Conservation (phyloP, 2,888 invertebrate species). For the Drosophila robusta region DNA sequence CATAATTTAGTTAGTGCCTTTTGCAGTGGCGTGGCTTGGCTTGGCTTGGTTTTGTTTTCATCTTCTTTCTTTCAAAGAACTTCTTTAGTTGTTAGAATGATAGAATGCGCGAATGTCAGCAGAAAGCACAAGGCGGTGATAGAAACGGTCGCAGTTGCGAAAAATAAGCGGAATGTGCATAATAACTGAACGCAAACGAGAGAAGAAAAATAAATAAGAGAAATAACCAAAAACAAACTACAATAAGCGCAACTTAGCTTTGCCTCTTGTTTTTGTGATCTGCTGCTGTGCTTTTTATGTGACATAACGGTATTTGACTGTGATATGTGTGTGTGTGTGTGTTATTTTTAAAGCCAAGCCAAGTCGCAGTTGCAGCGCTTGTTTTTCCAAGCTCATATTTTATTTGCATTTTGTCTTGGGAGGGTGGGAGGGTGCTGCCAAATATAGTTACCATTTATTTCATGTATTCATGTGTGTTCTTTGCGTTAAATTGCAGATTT, state of each 20-base stretch:
- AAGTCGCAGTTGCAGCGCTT: conserved; percentile 4
- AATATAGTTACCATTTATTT: conserved; percentile 18
- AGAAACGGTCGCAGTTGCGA: conserved; percentile 10
- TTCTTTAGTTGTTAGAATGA: conserved; percentile 26
- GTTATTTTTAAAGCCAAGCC: conserved; percentile 26
- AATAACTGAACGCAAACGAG: conserved; percentile 45
- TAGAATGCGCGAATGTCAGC: conserved; percentile 24
- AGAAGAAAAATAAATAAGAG: conserved; percentile 10
- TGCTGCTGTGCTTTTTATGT: conserved; percentile 50
- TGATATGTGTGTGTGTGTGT: conserved; percentile 9
- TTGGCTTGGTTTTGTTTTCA: conserved; percentile 9
- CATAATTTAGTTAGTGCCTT: conserved; percentile 46
- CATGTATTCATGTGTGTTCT: conserved; percentile 32
- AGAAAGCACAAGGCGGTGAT: conserved; percentile 15
- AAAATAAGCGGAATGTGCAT: conserved; percentile 59
- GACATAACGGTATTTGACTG: conserved; percentile 67
- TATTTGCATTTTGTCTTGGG: background rate
- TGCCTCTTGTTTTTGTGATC: conserved; percentile 27
- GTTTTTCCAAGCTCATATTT: conserved; percentile 12
- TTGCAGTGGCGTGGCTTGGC: conserved; percentile 9
- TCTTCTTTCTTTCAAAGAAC: conserved; percentile 12
- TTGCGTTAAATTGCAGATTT: conserved; percentile 68
- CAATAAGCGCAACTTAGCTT: conserved; percentile 57
- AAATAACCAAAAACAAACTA: conserved; percentile 50
- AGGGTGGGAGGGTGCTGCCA: background rate